These are phyloP conservation scores for Decapterus maruadsi DNA, from an alignment of 2,797 vertebrate genomes.

Conservation along the genomic window DNA sequence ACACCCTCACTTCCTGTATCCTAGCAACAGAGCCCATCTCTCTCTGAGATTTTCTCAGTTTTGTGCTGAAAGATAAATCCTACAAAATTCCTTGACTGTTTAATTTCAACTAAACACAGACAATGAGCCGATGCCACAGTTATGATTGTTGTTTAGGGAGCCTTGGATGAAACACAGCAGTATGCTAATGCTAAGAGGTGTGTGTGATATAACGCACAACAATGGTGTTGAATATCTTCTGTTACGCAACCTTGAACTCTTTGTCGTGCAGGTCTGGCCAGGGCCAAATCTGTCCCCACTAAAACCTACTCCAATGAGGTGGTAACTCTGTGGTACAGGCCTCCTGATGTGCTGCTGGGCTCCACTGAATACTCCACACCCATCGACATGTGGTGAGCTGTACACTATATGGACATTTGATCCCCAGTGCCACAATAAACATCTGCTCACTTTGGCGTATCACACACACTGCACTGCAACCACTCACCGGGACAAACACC, in stretches of 20 bases:
- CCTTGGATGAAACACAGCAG: background rate
- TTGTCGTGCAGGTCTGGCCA: slow-evolving; percentile 65
- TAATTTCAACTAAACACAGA: slow-evolving; percentile 22
- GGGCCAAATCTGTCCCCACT: slow-evolving; percentile 83
- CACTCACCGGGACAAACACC: background rate
- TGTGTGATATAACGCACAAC: background rate
- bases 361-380: slow-evolving; percentile 96
- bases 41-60: slow-evolving; percentile 41
- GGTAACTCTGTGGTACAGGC: slow-evolving; percentile 97
- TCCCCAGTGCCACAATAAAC: background rate
- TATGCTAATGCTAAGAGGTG: background rate
- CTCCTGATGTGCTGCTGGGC: slow-evolving; percentile 95
- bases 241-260: background rate
- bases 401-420: background rate
- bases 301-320: slow-evolving; percentile 99
- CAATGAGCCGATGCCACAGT: background rate
- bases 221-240: background rate
- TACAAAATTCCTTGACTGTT: slow-evolving; percentile 13
- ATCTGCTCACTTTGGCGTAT: background rate
- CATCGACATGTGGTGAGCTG: slow-evolving; percentile 96
- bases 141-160: background rate
- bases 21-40: slow-evolving; percentile 73
- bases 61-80: slow-evolving; percentile 40
- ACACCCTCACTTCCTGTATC: slow-evolving; percentile 69
- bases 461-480: background rate